Percentiles rank a stretch among this genome's conserved stretches.
Conservation (phyloP, 2,797 vertebrate genomes). For the Thripadectes ignobilis region DNA sequence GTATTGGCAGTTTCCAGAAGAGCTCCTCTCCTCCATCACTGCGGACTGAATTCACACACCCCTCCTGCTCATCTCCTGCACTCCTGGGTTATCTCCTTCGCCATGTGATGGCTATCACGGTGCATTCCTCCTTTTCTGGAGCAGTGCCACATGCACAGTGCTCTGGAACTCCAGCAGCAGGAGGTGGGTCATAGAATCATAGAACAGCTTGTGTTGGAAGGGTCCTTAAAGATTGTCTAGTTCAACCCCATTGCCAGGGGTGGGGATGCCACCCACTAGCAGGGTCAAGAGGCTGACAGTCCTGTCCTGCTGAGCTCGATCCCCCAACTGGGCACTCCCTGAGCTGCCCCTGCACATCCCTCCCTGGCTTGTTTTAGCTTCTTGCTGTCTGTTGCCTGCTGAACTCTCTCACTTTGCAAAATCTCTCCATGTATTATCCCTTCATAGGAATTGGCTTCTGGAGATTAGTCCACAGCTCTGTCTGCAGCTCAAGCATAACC, state of each 20-base stretch:
- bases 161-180: background rate
- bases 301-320: fast-evolving
- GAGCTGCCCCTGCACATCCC: background rate
- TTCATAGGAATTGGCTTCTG: background rate
- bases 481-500: background rate
- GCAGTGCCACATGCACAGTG: fast-evolving
- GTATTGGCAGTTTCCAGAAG: fast-evolving
- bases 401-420: background rate
- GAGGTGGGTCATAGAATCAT: fast-evolving
- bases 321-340: fast-evolving
- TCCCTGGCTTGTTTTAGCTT: background rate
- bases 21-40: background rate
- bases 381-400: background rate
- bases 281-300: fast-evolving
- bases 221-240: fast-evolving
- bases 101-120: fast-evolving
- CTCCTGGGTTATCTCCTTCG: fast-evolving
- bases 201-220: background rate
- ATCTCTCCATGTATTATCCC: fast-evolving
- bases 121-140: background rate
- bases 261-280: background rate
- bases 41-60: fast-evolving
- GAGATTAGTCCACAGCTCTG: background rate
- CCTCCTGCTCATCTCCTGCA: fast-evolving
- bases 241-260: background rate